phyloP scores from a whole-genome alignment of 2,797 vertebrate genomes.

The Holocentrus rufus region DNA sequence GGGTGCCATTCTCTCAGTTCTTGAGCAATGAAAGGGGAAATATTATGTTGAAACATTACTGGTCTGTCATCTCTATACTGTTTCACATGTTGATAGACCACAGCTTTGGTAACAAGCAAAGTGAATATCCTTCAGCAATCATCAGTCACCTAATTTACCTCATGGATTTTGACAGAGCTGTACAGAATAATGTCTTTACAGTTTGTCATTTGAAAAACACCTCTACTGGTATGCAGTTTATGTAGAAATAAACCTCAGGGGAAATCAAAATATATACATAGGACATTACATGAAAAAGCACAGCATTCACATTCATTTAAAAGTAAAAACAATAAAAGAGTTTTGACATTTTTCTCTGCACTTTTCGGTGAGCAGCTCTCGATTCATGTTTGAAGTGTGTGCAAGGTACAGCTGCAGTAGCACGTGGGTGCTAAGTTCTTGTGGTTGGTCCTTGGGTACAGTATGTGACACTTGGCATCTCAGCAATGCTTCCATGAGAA shows the following conservation, averaged over 20 bases:
- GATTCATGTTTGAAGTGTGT: slow-evolving; percentile 47
- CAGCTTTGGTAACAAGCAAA: slow-evolving; percentile 37
- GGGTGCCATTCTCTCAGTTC: slow-evolving; percentile 59
- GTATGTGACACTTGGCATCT: slow-evolving; percentile 73
- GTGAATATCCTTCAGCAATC: slow-evolving; percentile 34
- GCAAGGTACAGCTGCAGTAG: slow-evolving; percentile 65
- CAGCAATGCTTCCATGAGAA: slow-evolving; percentile 67
- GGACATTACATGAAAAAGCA: slow-evolving; percentile 36
- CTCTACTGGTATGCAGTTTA: slow-evolving; percentile 38
- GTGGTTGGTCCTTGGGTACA: slow-evolving; percentile 66
- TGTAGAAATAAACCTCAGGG: slow-evolving; percentile 44
- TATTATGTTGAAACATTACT: slow-evolving; percentile 52
- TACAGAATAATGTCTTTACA: slow-evolving; percentile 52
- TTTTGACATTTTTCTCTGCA: slow-evolving; percentile 55
- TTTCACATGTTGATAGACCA: slow-evolving; percentile 60
- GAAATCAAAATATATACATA: slow-evolving; percentile 43
- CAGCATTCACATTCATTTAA: slow-evolving; percentile 33
- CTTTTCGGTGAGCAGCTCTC: slow-evolving; percentile 47
- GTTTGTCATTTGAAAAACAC: slow-evolving; percentile 50
- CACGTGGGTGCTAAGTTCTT: slow-evolving; percentile 73
- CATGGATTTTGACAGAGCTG: slow-evolving; percentile 29
- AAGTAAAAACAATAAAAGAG: slow-evolving; percentile 57
- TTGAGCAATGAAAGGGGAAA: slow-evolving; percentile 63
- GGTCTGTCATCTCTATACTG: slow-evolving; percentile 58
- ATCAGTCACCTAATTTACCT: slow-evolving; percentile 34